Percentiles rank a stretch among this genome's conserved stretches.
These are phyloP conservation scores for Cercopithecus hamlyni DNA, from an alignment of 2,797 vertebrate species.

Conservation along the genomic window DNA sequence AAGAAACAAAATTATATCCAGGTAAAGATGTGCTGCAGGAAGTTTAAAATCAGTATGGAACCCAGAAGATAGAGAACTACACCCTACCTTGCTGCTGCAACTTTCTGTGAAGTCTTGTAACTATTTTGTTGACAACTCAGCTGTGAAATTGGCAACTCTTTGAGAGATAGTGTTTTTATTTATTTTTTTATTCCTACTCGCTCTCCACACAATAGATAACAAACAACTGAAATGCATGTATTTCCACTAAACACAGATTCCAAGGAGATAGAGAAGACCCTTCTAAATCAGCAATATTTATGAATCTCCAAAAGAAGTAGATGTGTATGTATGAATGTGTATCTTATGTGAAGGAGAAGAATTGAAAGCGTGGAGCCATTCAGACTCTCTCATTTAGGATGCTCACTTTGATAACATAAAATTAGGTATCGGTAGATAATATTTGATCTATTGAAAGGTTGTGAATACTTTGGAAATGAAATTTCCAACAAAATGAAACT, in stretches of 20 bases:
- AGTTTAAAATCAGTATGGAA: neutral
- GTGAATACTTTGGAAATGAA: neutral
- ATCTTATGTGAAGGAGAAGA: neutral
- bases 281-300: neutral
- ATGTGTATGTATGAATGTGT: neutral
- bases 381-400: neutral
- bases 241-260: neutral
- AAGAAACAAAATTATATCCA: neutral
- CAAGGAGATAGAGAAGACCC: too few relatives aligned
- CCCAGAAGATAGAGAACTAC: neutral
- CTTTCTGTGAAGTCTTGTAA: neutral
- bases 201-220: neutral
- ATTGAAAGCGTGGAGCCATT: neutral
- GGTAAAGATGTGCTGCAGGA: fast-evolving
- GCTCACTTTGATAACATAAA: neutral
- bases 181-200: neutral
- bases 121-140: neutral
- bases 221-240: neutral
- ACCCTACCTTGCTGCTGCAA: neutral
- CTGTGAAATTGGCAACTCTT: neutral
- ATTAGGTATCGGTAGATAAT: neutral
- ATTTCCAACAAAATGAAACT: neutral
- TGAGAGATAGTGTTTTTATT: neutral
- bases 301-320: neutral
- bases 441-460: neutral